Conservation (phyloP, 2,888 invertebrate species). For the Brenthis ino region DNA sequence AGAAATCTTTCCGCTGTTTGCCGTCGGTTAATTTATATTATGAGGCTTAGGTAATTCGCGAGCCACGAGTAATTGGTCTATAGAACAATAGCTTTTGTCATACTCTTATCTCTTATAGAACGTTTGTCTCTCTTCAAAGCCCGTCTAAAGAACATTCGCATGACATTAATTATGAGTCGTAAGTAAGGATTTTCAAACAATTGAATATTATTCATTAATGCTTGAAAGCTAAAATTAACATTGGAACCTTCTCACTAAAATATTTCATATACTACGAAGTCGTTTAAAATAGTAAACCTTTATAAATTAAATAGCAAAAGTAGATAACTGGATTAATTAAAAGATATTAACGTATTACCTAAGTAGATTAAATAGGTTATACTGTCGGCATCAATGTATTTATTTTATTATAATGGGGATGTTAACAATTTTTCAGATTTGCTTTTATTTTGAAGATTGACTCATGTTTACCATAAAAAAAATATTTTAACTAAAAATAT, state of each 20-base stretch:
- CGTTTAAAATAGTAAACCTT: too few relatives aligned
- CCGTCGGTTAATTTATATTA: conserved; percentile 81
- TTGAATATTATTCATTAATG: conserved; percentile 22
- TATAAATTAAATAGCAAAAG: too few relatives aligned
- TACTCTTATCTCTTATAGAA: conserved; percentile 76
- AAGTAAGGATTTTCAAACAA: conserved; percentile 27
- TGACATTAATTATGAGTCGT: conserved; percentile 51
- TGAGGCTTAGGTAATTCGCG: conserved; percentile 82
- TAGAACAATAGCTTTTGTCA: conserved; percentile 82
- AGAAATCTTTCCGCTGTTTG: conserved; percentile 83
- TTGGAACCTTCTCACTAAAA: neutral
- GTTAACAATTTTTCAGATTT: too few relatives aligned
- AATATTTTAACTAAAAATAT: too few relatives aligned
- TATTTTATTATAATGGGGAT: too few relatives aligned
- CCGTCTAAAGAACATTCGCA: conserved; percentile 68
- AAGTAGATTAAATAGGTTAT: too few relatives aligned
- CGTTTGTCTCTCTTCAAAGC: conserved; percentile 71
- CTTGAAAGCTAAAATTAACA: neutral
- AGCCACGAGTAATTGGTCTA: conserved; percentile 79
- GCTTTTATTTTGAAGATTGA: too few relatives aligned
- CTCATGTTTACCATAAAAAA: too few relatives aligned
- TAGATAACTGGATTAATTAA: too few relatives aligned
- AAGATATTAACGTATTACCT: too few relatives aligned
- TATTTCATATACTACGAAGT: neutral
- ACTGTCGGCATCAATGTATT: too few relatives aligned